Percentiles rank a stretch among this genome's conserved stretches.
Evolutionary conservation across 1,140 invertebrate species (phyloP).

Genomic region (Eupeodes corollae): DNA sequence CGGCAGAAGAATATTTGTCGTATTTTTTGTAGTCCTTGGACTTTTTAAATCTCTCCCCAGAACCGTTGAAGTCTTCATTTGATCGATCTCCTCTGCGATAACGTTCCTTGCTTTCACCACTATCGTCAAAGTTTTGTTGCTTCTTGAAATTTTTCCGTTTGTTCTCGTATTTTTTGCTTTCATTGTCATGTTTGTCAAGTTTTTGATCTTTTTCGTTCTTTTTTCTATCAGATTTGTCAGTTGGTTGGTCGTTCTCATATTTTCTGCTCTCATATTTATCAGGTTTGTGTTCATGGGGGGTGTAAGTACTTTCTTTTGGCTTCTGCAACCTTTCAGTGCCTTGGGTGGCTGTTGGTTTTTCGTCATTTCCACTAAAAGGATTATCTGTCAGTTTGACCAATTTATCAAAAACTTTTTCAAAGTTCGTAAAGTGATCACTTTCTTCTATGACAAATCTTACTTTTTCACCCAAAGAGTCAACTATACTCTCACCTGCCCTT

Average conservation of each 20-base stretch:
- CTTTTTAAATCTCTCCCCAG: not conserved
- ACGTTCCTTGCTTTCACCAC: slow-evolving; percentile 10
- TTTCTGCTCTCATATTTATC: too few species aligned
- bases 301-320: too few species aligned
- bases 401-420: too few species aligned
- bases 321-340: not conserved
- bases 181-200: not conserved
- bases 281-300: too few species aligned
- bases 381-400: too few species aligned
- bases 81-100: too few species aligned
- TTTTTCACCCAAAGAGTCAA: too few species aligned
- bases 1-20: not conserved
- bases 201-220: not conserved
- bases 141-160: slow-evolving; percentile 15
- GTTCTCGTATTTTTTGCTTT: not conserved
- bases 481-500: too few species aligned
- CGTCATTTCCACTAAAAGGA: too few species aligned
- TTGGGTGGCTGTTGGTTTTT: not conserved
- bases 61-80: too few species aligned
- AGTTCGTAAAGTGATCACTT: too few species aligned
- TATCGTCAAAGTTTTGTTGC: slow-evolving; percentile 10
- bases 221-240: slow-evolving; percentile 13
- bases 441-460: too few species aligned
- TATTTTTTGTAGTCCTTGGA: not conserved
- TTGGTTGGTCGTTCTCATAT: not conserved